Evolutionary conservation across 2,113 vertebrate genomes (phyloP), one percentile per base, ranked within the genome.

Genomic region (Charadrius vociferus): DNA sequence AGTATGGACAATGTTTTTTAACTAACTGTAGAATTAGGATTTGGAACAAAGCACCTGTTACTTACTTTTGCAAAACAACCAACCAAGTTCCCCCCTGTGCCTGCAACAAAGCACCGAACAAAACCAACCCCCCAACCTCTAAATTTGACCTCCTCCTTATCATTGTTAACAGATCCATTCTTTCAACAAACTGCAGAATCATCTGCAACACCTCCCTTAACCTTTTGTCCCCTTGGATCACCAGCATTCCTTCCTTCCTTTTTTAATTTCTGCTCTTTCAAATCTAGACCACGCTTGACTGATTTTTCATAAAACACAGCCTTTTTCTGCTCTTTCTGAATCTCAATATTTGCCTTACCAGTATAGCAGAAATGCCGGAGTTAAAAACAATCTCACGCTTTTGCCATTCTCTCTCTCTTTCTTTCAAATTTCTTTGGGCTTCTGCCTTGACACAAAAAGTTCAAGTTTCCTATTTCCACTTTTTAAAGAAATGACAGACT

Each of bases 241-340:
- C 14, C 86, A 65, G 49, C 29, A 55, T 59, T 94, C 73, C 13
- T 77, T 81, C 49, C 12, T 91, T 88, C 67, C 37, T n/a, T 84
- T 94, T 95, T 79, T 26, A 95, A 78, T 90, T 86, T 90, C 63
- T 49, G 11, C 24, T 91, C 61, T 88, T 95, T 84, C 49, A 95
- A 84, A 89, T 58, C 85, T 88, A 52, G 36, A 49, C 24, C 29
- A 82, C 3, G 70, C 83, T 81, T 95, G 86, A 88, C 83, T 82
- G 93, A 61, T 81, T 95, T 71, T 95, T 87, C 91, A 94, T 94
- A 89, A 91, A 94, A 37, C 36, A 36, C 66, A 96, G 71, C 81
- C 86, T 81, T 90, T 81, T 70, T 24, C 68, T 82, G 50, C 78
- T 94, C 58, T 53, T 85, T 73, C 50, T 34, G 62, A 73, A 73